phyloP scores from a whole-genome alignment of 2,888 invertebrate genomes.

The Melangyna quadrimaculata region DNA sequence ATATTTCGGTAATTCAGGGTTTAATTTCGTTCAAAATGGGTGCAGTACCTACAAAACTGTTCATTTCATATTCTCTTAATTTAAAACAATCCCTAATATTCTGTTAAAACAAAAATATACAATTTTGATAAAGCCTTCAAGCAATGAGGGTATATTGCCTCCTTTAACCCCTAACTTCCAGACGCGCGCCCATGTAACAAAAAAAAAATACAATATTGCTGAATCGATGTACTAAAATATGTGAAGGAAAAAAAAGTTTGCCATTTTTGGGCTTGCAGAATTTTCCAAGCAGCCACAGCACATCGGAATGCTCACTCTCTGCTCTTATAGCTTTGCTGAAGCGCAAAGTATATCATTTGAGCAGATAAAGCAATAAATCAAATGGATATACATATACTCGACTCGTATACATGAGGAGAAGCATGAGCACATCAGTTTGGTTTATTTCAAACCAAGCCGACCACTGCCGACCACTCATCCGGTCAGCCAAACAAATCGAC shows the following conservation, averaged over 20 bases:
- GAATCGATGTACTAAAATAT: too few relatives aligned
- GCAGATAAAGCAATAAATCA: conserved; percentile 63
- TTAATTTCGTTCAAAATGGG: too few relatives aligned
- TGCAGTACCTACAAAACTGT: too few relatives aligned
- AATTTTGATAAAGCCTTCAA: too few relatives aligned
- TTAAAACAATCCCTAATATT: too few relatives aligned
- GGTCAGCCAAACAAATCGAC: conserved; percentile 43
- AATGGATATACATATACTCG: too few relatives aligned
- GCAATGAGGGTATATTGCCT: not conserved
- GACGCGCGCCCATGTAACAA: not conserved
- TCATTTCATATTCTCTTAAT: too few relatives aligned
- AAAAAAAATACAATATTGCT: not conserved
- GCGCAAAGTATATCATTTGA: conserved; percentile 52
- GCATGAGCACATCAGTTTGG: conserved; percentile 30
- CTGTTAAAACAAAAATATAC: too few relatives aligned
- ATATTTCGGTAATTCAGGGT: too few relatives aligned
- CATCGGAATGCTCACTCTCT: conserved; percentile 9
- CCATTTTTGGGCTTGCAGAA: too few relatives aligned
- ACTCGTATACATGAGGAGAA: not conserved
- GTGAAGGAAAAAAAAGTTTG: too few relatives aligned
- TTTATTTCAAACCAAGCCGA: conserved; percentile 46
- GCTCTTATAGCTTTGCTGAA: conserved; percentile 29
- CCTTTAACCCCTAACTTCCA: not conserved
- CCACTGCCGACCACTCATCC: conserved; percentile 52
- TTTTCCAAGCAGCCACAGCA: not conserved